These are phyloP conservation scores for Oxyscelio sp. DNA, from an alignment of 2,888 invertebrate genomes.

Conservation along the genomic window DNA sequence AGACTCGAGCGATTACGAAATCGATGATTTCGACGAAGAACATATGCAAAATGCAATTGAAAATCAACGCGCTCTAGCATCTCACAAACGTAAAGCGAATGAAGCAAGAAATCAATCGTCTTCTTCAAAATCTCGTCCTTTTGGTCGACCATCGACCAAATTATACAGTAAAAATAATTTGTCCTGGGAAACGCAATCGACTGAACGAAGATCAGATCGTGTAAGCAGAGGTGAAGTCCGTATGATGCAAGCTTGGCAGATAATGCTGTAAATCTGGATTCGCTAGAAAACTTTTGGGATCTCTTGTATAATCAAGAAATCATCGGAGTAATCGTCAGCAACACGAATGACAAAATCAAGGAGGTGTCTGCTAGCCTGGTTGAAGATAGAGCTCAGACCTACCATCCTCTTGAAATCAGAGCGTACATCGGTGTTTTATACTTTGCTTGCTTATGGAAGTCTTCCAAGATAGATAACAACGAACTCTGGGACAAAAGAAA, in stretches of 20 bases:
- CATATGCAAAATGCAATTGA: no score
- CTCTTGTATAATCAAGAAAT: no score
- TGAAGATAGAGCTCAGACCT: constrained; percentile 36
- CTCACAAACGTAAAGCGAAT: constrained; percentile 17
- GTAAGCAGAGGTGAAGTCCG: constrained; percentile 37
- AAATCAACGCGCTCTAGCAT: no score
- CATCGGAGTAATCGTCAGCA: no score
- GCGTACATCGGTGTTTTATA: not conserved
- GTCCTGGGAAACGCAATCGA: constrained; percentile 28
- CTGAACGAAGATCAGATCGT: constrained; percentile 40
- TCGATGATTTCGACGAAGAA: no score
- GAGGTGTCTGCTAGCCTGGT: constrained; percentile 27
- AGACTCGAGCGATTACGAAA: no score
- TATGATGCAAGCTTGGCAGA: constrained; percentile 38
- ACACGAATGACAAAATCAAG: constrained; percentile 24
- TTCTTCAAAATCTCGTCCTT: not conserved
- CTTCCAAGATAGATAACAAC: not conserved
- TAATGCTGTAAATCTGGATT: constrained; percentile 36
- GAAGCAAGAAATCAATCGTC: no score
- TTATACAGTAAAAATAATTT: constrained; percentile 39
- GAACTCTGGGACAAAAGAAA: no score
- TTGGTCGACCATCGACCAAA: constrained; percentile 28
- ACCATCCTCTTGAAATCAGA: no score
- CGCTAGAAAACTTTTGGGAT: constrained; percentile 31
- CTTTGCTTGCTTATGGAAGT: not conserved